Percentiles rank a stretch among this genome's conserved stretches.
Evolutionary conservation across 2,797 vertebrate species (phyloP).

Genomic region (Bovichtus variegatus): DNA sequence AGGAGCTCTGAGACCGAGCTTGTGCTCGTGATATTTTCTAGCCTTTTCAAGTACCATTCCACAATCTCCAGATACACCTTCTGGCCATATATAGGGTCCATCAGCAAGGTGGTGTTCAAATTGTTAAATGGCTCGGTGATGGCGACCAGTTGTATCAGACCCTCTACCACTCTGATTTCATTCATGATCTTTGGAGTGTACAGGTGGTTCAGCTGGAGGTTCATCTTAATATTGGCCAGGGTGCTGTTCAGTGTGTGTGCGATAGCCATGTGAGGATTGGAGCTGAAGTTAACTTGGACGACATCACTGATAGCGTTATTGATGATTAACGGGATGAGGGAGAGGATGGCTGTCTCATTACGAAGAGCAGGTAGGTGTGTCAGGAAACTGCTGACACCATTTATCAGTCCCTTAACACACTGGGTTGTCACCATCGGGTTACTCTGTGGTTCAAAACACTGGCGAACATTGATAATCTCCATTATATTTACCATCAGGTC

Average conservation of each 20-base stretch:
- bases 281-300: slow-evolving; percentile 37
- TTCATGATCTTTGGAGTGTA: slow-evolving; percentile 73
- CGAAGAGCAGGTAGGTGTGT: slow-evolving; percentile 52
- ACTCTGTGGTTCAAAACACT: slow-evolving; percentile 73
- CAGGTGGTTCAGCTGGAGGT: slow-evolving; percentile 68
- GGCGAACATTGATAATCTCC: slow-evolving; percentile 43
- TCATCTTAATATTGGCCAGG: slow-evolving; percentile 72
- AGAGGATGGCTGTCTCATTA: slow-evolving; percentile 64
- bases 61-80: slow-evolving; percentile 67
- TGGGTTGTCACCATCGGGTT: slow-evolving; percentile 38
- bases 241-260: slow-evolving; percentile 57
- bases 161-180: slow-evolving; percentile 77
- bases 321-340: slow-evolving; percentile 62
- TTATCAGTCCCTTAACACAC: slow-evolving; percentile 73
- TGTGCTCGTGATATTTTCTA: slow-evolving; percentile 75
- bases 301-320: slow-evolving; percentile 56
- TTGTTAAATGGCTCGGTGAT: slow-evolving; percentile 53
- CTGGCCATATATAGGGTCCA: slow-evolving; percentile 50
- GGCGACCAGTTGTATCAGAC: slow-evolving; percentile 66
- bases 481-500: slow-evolving; percentile 68
- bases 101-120: slow-evolving; percentile 56
- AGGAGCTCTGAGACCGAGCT: slow-evolving; percentile 71
- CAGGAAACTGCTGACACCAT: slow-evolving; percentile 65
- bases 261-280: slow-evolving; percentile 39
- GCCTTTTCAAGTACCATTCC: slow-evolving; percentile 80